These are phyloP conservation scores for Onychomys leucogaster DNA, from an alignment of 2,797 vertebrate species.

Conservation along the genomic window DNA sequence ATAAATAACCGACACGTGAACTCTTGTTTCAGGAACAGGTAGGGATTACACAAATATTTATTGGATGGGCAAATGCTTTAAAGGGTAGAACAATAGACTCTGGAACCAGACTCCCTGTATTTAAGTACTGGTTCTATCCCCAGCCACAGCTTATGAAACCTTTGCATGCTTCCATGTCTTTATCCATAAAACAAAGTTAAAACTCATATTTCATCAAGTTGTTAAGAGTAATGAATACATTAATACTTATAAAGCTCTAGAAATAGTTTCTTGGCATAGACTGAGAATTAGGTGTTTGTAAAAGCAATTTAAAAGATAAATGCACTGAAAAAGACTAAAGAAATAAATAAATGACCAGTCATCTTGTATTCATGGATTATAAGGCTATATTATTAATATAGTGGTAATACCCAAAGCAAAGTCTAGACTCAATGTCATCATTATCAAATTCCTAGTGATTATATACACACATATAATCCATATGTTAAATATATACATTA, in stretches of 20 bases:
- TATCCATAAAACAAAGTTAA: conserved; percentile 13
- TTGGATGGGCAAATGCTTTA: neutral
- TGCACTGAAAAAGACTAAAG: neutral
- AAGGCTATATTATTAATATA: neutral
- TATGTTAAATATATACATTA: neutral
- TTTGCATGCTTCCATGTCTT: conserved; percentile 17
- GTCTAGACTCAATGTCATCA: neutral
- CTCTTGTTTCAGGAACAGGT: neutral
- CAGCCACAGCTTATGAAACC: neutral
- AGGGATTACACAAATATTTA: neutral
- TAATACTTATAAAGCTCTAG: neutral
- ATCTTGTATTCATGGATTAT: neutral
- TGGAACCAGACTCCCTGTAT: neutral
- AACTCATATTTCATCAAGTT: neutral
- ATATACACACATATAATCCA: neutral
- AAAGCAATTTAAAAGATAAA: conserved; percentile 3
- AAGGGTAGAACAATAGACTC: neutral
- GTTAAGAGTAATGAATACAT: conserved; percentile 3
- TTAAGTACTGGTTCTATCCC: neutral
- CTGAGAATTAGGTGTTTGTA: neutral
- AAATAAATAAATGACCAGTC: neutral
- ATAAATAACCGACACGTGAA: neutral
- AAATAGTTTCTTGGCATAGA: neutral
- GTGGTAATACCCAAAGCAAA: neutral
- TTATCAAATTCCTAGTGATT: neutral